phyloP scores from a whole-genome alignment of 2,888 invertebrate species.

The Syrista parreyssii region DNA sequence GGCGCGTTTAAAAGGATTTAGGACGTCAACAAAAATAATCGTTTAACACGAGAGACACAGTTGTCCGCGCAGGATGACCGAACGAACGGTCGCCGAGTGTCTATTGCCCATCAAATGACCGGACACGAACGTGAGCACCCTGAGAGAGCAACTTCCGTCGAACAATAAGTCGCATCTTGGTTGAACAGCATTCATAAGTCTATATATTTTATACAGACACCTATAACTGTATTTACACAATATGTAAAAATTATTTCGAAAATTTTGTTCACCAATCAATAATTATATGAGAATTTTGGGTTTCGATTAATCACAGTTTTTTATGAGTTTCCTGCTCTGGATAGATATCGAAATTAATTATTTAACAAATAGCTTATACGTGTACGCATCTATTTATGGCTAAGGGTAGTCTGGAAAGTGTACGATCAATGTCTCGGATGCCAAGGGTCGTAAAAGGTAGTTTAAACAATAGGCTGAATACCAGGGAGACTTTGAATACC shows the following conservation, averaged over 20 bases:
- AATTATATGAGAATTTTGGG: background rate
- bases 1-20: conserved; percentile 50
- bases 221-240: background rate
- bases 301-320: background rate
- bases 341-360: background rate
- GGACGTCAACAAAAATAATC: conserved; percentile 54
- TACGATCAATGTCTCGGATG: background rate
- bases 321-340: background rate
- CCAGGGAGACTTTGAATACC: background rate
- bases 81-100: conserved; percentile 44
- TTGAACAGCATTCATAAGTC: conserved; percentile 13
- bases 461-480: conserved; percentile 34
- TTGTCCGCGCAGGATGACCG: conserved; percentile 33
- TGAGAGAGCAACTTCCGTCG: background rate
- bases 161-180: background rate
- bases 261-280: background rate
- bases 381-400: background rate
- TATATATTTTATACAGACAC: conserved; percentile 36
- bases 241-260: background rate
- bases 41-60: conserved; percentile 37
- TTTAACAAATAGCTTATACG: background rate
- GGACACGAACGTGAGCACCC: conserved; percentile 26
- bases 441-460: conserved; percentile 29
- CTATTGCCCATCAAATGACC: conserved; percentile 50
- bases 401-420: background rate